phyloP scores from a whole-genome alignment of 2,797 vertebrate genomes.

The Pangasius sanitwongsei region DNA sequence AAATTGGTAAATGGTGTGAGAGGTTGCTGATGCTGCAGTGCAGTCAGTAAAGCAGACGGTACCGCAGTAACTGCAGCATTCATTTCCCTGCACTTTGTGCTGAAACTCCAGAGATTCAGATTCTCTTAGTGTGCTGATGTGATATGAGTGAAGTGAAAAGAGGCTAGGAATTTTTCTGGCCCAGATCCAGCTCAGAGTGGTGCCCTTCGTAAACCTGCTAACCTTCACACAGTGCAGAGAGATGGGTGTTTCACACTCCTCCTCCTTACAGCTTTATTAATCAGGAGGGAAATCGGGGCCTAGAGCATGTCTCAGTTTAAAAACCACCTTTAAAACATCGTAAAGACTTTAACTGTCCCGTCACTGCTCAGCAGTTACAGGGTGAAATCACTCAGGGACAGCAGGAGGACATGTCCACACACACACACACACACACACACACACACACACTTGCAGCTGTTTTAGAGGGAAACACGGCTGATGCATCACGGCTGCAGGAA shows the following conservation, averaged over 20 bases:
- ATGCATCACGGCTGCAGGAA: background rate
- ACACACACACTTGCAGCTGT: constrained; percentile 6
- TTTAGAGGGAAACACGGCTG: background rate
- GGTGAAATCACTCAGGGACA: constrained; percentile 6
- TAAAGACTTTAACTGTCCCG: constrained; percentile 47
- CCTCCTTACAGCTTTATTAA: constrained; percentile 54
- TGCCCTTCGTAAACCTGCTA: constrained; percentile 41
- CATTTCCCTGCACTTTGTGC: background rate
- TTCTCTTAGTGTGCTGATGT: background rate
- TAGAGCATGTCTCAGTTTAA: constrained; percentile 40
- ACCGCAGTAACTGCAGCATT: background rate
- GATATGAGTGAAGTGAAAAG: constrained; percentile 4
- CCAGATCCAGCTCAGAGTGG: background rate
- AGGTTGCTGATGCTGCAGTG: constrained; percentile 40
- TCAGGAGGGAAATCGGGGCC: constrained; percentile 53
- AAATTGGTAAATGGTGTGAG: background rate
- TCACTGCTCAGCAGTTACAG: constrained; percentile 34
- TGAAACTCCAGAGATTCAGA: background rate
- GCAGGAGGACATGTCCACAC: constrained; percentile 20
- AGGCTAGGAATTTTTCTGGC: background rate
- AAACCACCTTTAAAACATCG: constrained; percentile 45
- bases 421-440: background rate
- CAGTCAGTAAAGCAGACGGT: constrained; percentile 3
- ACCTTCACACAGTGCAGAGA: constrained; percentile 39
- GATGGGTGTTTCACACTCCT: constrained; percentile 29